Conservation (phyloP, 2,113 vertebrate genomes). For the Dendrocopos noguchii region DNA sequence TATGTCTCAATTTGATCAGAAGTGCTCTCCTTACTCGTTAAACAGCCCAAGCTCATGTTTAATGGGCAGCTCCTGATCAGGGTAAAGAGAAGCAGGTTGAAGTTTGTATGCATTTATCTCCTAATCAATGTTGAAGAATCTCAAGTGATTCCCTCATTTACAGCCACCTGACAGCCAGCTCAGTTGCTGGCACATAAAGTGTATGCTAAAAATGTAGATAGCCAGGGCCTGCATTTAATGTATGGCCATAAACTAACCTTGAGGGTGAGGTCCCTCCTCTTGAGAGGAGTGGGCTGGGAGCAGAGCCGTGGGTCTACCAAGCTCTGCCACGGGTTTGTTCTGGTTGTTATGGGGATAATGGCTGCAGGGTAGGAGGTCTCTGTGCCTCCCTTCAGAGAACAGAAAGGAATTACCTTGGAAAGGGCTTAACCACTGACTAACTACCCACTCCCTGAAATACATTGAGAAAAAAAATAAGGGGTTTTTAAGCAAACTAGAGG, state of each 20-base stretch:
- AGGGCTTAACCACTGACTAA: neutral
- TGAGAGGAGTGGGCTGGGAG: rapidly evolving
- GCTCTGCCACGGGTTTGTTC: rapidly evolving
- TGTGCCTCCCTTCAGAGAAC: rapidly evolving
- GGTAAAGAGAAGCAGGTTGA: neutral
- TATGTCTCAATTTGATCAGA: neutral
- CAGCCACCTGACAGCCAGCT: neutral
- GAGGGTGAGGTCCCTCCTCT: neutral
- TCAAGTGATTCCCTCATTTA: neutral
- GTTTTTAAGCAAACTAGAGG: neutral
- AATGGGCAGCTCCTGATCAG: neutral
- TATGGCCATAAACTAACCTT: neutral
- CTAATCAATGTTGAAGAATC: neutral
- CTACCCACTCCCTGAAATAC: too few relatives aligned
- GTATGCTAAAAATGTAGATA: neutral
- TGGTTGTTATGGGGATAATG: neutral
- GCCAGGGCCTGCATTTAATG: neutral
- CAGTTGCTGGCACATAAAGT: neutral
- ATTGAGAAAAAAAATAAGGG: neutral
- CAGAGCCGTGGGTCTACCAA: too few relatives aligned
- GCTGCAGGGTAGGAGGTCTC: neutral
- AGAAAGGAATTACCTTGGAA: neutral
- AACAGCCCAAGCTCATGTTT: neutral
- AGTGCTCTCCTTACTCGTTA: neutral
- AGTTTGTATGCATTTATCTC: neutral